Evolutionary conservation across 2,888 invertebrate genomes (phyloP), one percentile per base, ranked within the genome.

Genomic region (Ecdyonurus torrentis): DNA sequence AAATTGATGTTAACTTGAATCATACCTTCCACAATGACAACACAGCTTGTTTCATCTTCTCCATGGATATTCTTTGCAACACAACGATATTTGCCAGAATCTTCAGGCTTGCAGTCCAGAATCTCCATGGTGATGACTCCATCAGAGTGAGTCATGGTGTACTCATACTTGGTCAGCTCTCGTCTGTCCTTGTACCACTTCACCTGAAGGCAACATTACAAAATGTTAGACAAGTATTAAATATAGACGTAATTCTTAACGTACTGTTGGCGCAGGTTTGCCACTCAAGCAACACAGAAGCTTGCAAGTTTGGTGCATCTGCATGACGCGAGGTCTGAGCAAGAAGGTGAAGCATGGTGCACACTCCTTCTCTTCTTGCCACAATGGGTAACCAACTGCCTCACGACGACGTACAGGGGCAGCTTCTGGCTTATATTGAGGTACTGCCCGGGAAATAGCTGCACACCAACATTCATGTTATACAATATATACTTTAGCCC

Each of bases 81-180:
- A 75, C 98, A 98, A 58, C 85, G 84, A 78, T 99, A 99, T 74
- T 91, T 93, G 68, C 99, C 99, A 66, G 95, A 93, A 79, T 99
- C 99, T 64, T 88, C 88, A 0, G 94, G 89, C 70, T 89, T 86
- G 74, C 96, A 95, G 76, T 93, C 92, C 67, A 91, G 83, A 70
- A 99, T 95, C 80, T 99, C 99, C 79, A 99, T 84, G 0, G 96
- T 93, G 62, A 96, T 90, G 59, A 99, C 96, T 69, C 99, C 99
- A 75, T 95, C 94, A 2, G 93, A 84, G 73, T 89, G 86, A 2
- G 87, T 83, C 86, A 95, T 92, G 63, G 91, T 83, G 75, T 91
- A 96, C 70, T 95, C 92, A 73, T 89, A 87, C 74, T 89, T 91
- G 64, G 86, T 89, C 25, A 99, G 79, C 75, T 97, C 97, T 60